A percentile compares a stretch with the other conserved stretches of the same genome.
Conservation (phyloP, 2,888 invertebrate species). For the Cryptocheilus praepositus region DNA sequence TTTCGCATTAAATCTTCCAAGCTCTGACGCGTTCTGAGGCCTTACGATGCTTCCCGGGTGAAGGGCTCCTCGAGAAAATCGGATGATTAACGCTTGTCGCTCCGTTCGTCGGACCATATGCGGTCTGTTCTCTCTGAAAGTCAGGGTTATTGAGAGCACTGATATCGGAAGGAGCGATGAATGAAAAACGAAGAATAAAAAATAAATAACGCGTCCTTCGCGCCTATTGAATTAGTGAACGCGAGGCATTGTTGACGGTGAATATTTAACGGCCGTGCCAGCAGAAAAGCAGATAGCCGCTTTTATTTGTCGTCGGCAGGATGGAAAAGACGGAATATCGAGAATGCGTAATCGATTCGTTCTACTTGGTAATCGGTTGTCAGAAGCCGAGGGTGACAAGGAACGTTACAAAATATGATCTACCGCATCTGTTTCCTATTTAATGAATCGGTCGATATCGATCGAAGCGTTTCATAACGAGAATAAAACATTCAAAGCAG, state of each 20-base stretch:
- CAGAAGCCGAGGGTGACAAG: too few relatives aligned
- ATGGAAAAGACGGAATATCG: too few relatives aligned
- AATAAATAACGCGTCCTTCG: too few relatives aligned
- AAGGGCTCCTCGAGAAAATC: slow-evolving; percentile 27
- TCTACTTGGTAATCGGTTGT: too few relatives aligned
- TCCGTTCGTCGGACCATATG: not conserved
- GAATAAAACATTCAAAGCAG: too few relatives aligned
- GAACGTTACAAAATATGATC: too few relatives aligned
- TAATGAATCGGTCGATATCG: too few relatives aligned
- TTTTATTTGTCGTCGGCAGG: not conserved
- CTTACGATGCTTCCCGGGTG: slow-evolving; percentile 35
- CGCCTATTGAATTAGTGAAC: not conserved
- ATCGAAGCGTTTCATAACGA: too few relatives aligned
- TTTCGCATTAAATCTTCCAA: slow-evolving; percentile 47
- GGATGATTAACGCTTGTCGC: slow-evolving; percentile 44
- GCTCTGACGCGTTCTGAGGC: slow-evolving; percentile 18
- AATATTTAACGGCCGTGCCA: slow-evolving; percentile 1
- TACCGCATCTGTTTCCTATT: too few relatives aligned
- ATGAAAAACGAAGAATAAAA: too few relatives aligned
- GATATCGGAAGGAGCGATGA: not conserved
- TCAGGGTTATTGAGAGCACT: not conserved
- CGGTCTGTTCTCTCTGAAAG: slow-evolving; percentile 3
- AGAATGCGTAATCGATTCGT: too few relatives aligned
- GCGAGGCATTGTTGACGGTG: not conserved
- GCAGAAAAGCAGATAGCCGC: not conserved